Conservation (phyloP, 2,797 vertebrate species). For the Okamejei kenojei region DNA sequence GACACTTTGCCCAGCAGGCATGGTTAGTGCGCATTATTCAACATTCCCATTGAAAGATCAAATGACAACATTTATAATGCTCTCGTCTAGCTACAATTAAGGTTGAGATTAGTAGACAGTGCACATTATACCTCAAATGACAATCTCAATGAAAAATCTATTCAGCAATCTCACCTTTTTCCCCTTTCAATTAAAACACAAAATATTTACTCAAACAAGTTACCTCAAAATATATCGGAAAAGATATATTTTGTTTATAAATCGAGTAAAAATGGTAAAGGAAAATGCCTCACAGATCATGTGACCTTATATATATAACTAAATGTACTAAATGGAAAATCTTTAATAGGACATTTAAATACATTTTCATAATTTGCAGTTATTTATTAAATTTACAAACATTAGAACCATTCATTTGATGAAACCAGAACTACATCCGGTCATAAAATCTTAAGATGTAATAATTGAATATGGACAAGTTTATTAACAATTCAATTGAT, state of each 20-base stretch:
- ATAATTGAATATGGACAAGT: neutral
- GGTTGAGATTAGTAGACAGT: neutral
- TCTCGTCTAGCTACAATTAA: neutral
- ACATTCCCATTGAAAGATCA: neutral
- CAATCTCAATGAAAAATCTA: too few relatives aligned
- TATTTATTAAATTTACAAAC: neutral
- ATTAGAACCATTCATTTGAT: neutral
- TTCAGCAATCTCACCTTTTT: too few relatives aligned
- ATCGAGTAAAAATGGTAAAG: neutral
- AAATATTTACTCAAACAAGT: neutral
- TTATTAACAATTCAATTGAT: neutral
- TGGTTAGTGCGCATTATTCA: neutral
- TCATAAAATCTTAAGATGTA: neutral
- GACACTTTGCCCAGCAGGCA: neutral
- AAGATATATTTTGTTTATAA: neutral
- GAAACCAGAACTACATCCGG: neutral
- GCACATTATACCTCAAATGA: too few relatives aligned
- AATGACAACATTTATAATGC: neutral
- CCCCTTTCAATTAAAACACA: neutral
- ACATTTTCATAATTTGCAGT: neutral
- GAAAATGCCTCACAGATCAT: neutral
- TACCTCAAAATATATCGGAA: neutral
- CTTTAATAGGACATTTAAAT: constrained; percentile 17
- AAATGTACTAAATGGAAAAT: neutral
- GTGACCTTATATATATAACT: neutral